These are phyloP conservation scores for Ardeotis arabs DNA, from an alignment of 2,113 vertebrate genomes.

Conservation along the genomic window DNA sequence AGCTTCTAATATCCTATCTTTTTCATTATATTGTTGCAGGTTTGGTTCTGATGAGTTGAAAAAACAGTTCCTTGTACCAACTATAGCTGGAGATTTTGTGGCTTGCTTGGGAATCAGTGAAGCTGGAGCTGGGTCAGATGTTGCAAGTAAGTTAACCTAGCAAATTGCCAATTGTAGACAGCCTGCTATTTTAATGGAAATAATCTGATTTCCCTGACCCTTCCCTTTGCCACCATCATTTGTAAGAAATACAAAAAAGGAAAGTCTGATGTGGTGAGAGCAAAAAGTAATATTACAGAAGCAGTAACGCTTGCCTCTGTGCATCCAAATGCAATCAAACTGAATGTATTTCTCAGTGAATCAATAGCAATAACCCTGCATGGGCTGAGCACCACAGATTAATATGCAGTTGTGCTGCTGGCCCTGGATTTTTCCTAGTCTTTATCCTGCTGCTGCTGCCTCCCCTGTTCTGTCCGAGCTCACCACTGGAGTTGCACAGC, in stretches of 20 bases:
- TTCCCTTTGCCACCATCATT: not conserved
- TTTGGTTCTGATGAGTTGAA: conserved; percentile 84
- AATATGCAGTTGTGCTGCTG: not conserved
- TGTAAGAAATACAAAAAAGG: not conserved
- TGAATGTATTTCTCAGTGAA: not conserved
- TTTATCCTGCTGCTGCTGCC: not conserved
- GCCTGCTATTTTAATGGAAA: not conserved
- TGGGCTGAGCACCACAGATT: not conserved
- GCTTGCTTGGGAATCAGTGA: conserved; percentile 85
- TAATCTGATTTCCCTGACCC: not conserved
- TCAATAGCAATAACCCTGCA: not conserved
- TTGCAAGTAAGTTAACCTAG: conserved; percentile 78
- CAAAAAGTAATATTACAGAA: not conserved
- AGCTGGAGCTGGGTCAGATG: conserved; percentile 84
- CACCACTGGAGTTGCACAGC: not conserved
- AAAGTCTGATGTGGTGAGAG: not conserved
- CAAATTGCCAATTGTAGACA: not conserved
- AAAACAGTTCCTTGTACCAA: conserved; percentile 80
- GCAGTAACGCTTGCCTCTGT: not conserved
- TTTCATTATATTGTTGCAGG: conserved; percentile 62
- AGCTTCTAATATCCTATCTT: not conserved
- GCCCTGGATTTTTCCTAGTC: not conserved
- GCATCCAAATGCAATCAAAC: not conserved
- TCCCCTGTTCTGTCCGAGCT: not conserved
- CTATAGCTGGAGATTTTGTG: conserved; percentile 82